phyloP scores from a whole-genome alignment of 2,888 invertebrate genomes.

The Tryphoninae sp. region DNA sequence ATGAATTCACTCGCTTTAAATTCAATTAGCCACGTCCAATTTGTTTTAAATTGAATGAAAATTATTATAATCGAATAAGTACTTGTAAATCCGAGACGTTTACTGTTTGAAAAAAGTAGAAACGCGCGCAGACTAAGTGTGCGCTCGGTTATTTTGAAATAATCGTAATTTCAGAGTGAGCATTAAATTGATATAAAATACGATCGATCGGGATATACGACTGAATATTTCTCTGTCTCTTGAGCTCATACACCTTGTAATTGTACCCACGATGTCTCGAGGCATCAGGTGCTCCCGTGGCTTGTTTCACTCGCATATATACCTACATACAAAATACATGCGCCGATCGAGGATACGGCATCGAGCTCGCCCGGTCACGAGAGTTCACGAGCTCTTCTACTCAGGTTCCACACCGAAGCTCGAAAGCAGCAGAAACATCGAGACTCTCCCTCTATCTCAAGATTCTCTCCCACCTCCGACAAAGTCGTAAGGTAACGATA shows the following conservation, averaged over 20 bases:
- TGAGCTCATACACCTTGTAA: constrained; percentile 43
- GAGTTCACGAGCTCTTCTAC: constrained; percentile 58
- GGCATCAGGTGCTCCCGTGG: constrained; percentile 57
- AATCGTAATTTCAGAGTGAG: not conserved
- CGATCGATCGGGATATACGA: not conserved
- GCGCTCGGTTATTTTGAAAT: too few relatives aligned
- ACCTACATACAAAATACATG: constrained; percentile 25
- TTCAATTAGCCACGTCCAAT: too few relatives aligned
- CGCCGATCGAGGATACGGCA: constrained; percentile 50
- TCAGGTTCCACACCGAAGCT: constrained; percentile 48
- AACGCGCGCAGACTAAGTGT: too few relatives aligned
- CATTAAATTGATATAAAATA: constrained; percentile 10
- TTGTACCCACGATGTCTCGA: constrained; percentile 52
- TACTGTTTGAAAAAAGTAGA: too few relatives aligned
- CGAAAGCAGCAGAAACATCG: constrained; percentile 33
- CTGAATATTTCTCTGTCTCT: constrained; percentile 25
- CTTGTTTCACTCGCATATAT: constrained; percentile 24
- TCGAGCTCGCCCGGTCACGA: constrained; percentile 56
- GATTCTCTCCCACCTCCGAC: constrained; percentile 12
- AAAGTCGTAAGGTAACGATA: constrained; percentile 58
- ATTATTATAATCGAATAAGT: too few relatives aligned
- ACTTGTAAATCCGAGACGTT: too few relatives aligned
- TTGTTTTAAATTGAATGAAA: too few relatives aligned
- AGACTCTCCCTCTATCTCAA: not conserved
- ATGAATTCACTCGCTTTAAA: too few relatives aligned